Evolutionary conservation across 23 tunicate species (phyloP).

Genomic region (Phallusia fumigata): DNA sequence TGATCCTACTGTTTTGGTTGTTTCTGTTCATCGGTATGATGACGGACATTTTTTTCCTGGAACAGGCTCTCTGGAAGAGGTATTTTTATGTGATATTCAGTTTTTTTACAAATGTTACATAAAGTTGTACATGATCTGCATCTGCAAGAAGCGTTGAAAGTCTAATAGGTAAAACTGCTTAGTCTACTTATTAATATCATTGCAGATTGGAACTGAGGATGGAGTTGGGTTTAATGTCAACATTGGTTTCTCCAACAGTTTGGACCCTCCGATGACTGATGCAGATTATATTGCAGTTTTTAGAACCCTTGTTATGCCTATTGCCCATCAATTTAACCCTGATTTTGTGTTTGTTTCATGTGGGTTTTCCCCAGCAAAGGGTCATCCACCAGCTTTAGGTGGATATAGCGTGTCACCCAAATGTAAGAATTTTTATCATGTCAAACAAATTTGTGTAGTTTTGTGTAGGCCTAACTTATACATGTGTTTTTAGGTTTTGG

Average conservation of each 20-base stretch:
- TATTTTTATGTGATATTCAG: background rate
- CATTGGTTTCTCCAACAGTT: conserved; percentile 61
- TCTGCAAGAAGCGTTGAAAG: no score
- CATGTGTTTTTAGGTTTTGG: conserved; percentile 60
- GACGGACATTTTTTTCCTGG: conserved; percentile 85
- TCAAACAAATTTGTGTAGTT: background rate
- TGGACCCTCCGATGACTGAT: conserved; percentile 73
- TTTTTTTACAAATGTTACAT: no score
- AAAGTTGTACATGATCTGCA: no score
- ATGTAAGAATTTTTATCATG: conserved; percentile 48
- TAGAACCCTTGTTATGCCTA: conserved; percentile 81
- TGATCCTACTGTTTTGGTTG: conserved; percentile 70
- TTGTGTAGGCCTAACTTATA: background rate
- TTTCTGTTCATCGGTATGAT: conserved; percentile 93
- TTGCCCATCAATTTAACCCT: conserved; percentile 73
- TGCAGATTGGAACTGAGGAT: conserved; percentile 65
- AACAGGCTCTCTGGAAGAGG: conserved; percentile 86
- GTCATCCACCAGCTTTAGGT: conserved; percentile 68
- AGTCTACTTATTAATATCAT: background rate
- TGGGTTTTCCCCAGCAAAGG: conserved; percentile 87
- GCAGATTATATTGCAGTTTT: conserved; percentile 85
- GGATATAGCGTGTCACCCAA: conserved; percentile 81
- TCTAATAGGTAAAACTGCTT: no score
- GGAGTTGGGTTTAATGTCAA: conserved; percentile 95
- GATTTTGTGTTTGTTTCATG: conserved; percentile 83